Percentiles rank a stretch among this genome's conserved stretches.
Conservation (phyloP, 1,140 invertebrate genomes). For the Tetramorium parvispinum region DNA sequence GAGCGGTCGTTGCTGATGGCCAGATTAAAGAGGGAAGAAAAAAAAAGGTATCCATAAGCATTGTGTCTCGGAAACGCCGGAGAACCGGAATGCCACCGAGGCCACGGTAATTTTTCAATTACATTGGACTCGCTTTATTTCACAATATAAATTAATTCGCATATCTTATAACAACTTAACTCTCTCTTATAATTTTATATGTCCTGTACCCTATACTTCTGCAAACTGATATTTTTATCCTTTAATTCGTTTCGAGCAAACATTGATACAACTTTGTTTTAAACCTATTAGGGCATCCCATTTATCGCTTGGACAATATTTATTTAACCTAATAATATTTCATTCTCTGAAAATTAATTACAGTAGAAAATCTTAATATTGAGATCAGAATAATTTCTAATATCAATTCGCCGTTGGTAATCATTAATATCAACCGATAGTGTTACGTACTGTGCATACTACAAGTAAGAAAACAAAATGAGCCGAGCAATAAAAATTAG, state of each 20-base stretch:
- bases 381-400: background rate
- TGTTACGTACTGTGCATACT: no score
- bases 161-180: background rate
- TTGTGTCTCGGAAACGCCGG: constrained; percentile 1
- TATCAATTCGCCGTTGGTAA: no score
- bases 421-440: no score
- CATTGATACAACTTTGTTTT: background rate
- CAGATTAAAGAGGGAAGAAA: background rate
- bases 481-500: background rate
- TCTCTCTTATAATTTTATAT: background rate
- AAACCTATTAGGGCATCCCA: background rate
- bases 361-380: background rate
- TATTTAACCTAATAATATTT: background rate
- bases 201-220: background rate
- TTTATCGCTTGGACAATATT: background rate
- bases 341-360: background rate
- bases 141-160: constrained; percentile 13
- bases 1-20: background rate
- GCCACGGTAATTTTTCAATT: background rate
- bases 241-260: background rate
- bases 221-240: background rate
- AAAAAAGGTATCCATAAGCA: background rate
- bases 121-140: background rate
- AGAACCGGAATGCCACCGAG: background rate
- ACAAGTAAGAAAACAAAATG: background rate